phyloP scores from a whole-genome alignment of 2,888 invertebrate species.

The Cistogaster globosa region DNA sequence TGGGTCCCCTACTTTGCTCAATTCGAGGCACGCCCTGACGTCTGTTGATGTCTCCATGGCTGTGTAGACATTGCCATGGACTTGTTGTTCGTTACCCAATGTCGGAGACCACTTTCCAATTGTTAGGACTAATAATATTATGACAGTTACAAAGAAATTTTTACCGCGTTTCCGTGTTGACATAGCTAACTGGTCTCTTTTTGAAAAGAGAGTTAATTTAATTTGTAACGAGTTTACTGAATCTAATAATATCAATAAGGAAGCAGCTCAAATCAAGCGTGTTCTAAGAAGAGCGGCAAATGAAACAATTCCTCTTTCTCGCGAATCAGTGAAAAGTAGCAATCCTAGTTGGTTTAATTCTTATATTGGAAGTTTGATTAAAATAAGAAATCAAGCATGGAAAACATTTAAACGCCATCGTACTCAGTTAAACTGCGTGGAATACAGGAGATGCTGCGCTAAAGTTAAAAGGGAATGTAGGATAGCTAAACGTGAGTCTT shows the following conservation, averaged over 20 bases:
- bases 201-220: background rate
- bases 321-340: background rate
- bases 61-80: background rate
- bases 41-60: too few relatives aligned
- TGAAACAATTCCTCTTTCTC: background rate
- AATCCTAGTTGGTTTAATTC: background rate
- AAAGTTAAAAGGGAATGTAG: too few relatives aligned
- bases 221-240: background rate
- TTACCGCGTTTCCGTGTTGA: background rate
- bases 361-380: too few relatives aligned
- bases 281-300: background rate
- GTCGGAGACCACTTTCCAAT: conserved; percentile 31
- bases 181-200: background rate
- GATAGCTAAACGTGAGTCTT: too few relatives aligned
- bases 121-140: conserved; percentile 5
- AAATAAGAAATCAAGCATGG: too few relatives aligned
- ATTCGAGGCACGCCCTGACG: too few relatives aligned
- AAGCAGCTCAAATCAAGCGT: too few relatives aligned
- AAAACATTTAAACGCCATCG: too few relatives aligned
- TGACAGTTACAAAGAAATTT: background rate
- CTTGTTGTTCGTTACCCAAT: background rate
- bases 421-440: too few relatives aligned
- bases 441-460: too few relatives aligned
- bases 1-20: too few relatives aligned
- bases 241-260: background rate